A percentile compares a stretch with the other conserved stretches of the same genome.
phyloP scores from a whole-genome alignment of 2,113 vertebrate genomes.

The Micromys minutus region DNA sequence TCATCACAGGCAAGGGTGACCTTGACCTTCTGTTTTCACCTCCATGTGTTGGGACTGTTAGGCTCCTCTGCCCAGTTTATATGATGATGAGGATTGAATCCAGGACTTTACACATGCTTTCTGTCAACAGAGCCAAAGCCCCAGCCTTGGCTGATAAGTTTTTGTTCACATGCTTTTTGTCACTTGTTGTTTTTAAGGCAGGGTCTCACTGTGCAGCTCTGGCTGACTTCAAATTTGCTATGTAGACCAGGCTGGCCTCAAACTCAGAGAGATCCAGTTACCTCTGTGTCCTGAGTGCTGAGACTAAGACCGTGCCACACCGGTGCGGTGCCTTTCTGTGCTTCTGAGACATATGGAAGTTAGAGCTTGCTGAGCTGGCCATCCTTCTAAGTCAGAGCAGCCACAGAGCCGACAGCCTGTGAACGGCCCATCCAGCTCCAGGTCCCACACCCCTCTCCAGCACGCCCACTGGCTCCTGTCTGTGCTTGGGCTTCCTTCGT shows the following conservation, averaged over 20 bases:
- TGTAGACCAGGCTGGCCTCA: not conserved
- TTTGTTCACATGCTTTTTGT: slow-evolving; percentile 6
- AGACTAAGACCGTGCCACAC: not conserved
- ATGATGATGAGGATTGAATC: not conserved
- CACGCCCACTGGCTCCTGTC: not conserved
- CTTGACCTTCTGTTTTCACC: not conserved
- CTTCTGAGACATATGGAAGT: slow-evolving; percentile 22
- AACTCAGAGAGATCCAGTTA: not conserved
- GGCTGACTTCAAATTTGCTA: not conserved
- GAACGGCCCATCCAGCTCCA: not conserved
- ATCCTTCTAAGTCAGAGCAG: not conserved
- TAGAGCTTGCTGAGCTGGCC: not conserved
- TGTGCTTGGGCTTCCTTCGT: not conserved
- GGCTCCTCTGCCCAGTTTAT: not conserved
- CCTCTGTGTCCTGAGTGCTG: not conserved
- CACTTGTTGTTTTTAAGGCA: not conserved
- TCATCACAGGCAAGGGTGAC: not conserved
- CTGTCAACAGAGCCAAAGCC: not conserved
- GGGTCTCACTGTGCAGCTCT: not conserved
- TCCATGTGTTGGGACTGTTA: not conserved
- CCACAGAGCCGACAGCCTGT: too few species aligned
- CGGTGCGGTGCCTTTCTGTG: slow-evolving; percentile 6
- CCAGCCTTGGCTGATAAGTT: not conserved
- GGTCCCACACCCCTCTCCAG: not conserved
- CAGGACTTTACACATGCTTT: not conserved